Evolutionary conservation across 2,888 invertebrate genomes (phyloP).

Genomic region (Baccha elongata): DNA sequence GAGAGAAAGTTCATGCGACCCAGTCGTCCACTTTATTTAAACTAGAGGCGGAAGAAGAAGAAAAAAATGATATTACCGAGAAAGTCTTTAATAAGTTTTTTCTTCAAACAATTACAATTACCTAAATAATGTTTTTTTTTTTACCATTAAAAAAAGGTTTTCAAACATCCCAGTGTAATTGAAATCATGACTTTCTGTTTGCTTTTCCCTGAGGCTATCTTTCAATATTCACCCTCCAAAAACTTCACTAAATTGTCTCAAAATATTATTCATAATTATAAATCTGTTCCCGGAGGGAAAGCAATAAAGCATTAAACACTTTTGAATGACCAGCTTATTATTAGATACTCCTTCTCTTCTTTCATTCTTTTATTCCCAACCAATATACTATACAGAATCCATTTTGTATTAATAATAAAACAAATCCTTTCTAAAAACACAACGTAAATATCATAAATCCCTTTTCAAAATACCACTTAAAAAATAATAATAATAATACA

Average conservation of each 20-base stretch:
- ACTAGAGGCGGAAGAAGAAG: no score
- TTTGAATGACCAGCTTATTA: not conserved
- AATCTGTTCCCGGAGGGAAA: not conserved
- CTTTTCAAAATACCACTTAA: not conserved
- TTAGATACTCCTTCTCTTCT: not conserved
- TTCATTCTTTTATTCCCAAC: not conserved
- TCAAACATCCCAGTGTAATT: no score
- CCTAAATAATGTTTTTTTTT: no score
- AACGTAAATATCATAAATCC: not conserved
- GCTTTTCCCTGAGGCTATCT: no score
- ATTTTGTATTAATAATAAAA: not conserved
- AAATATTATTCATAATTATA: not conserved
- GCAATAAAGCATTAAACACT: conserved; percentile 22
- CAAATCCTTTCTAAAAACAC: not conserved
- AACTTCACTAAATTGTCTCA: not conserved
- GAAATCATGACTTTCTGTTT: no score
- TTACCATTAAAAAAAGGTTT: no score
- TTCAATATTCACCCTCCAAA: no score
- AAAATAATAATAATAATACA: not conserved
- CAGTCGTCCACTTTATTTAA: no score
- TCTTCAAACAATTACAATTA: no score
- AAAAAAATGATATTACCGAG: no score
- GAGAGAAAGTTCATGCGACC: no score
- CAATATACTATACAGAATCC: not conserved
- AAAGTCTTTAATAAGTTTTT: no score